Evolutionary conservation across 2,113 vertebrate species (phyloP), one percentile per base, ranked within the genome.

Genomic region (Rhinoderma darwinii): DNA sequence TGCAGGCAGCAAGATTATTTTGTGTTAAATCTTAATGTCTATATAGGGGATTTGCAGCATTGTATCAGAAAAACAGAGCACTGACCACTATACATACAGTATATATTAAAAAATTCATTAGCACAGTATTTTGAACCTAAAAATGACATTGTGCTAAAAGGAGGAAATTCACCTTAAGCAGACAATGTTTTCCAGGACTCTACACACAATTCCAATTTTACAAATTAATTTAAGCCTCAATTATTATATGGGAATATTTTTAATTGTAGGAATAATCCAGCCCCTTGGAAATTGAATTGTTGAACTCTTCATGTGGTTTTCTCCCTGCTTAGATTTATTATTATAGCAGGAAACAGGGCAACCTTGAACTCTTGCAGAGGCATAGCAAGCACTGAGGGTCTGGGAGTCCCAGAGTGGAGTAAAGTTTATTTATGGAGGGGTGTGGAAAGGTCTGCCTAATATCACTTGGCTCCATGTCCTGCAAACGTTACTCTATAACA

Each of bases 351-450:
- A 86, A 39, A 47, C 10, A 12, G 35, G 74, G 41, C 39, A 74
- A 50, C 73, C 59, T 61, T 78, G 39, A 37, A 63, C 74, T 78
- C 35, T 27, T 35, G 44, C 15, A 41, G 73, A 77, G 70, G 66
- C 22, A 32, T 30, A 35, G 44, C 39, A n/a, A 39, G 59, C 11
- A 22, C 2, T 43, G 70, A 59, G 15, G 20, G 50, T 84, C 70
- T 84, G 14, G 9, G 20, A 50, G 30, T 15, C 43, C n/a, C 44
- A 35, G 61, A 70, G 81, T 15, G 27, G 27, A 51, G n/a, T 18
- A 77, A 77, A 51, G 75, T 73, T 83, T 83, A 73, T 50, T 76
- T 76, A 73, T 72, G 44, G 22, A 84, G 47, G 70, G 32, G 68
- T 84, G 22, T 51, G 30, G 27, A 50, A 20, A 47, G 44, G 15